Conservation (phyloP, 1,140 invertebrate genomes). For the Zeugodacus cucurbitae region DNA sequence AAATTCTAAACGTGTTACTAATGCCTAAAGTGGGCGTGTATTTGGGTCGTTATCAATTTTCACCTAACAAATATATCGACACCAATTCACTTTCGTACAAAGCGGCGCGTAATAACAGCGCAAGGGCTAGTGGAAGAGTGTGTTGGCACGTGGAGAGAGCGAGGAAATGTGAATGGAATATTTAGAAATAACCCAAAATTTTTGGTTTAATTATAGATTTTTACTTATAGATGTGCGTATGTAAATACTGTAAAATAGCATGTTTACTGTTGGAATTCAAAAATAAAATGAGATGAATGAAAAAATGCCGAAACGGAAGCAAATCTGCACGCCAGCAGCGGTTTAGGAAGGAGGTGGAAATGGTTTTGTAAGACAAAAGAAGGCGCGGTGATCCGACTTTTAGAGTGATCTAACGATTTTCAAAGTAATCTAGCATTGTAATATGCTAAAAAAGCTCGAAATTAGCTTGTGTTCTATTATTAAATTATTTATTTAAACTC, state of each 20-base stretch:
- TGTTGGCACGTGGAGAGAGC: background rate
- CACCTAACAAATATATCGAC: constrained; percentile 31
- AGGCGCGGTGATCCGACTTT: too few species aligned
- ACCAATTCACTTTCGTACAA: background rate
- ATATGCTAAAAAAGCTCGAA: too few species aligned
- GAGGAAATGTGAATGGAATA: background rate
- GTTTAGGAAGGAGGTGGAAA: too few species aligned
- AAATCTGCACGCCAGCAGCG: background rate
- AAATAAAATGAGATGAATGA: background rate
- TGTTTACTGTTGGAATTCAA: background rate
- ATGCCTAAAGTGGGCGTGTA: background rate
- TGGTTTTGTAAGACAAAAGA: too few species aligned
- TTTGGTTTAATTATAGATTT: background rate
- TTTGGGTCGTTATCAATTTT: background rate
- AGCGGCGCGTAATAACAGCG: background rate
- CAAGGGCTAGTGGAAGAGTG: background rate
- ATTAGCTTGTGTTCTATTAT: too few species aligned
- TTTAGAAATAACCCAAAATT: background rate
- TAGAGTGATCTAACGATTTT: too few species aligned
- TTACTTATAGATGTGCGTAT: background rate
- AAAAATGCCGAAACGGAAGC: background rate
- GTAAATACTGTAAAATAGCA: background rate
- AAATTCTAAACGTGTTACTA: background rate
- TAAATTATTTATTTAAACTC: too few species aligned
- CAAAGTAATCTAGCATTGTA: too few species aligned